Percentiles rank a stretch among this genome's conserved stretches.
Evolutionary conservation across 1,140 invertebrate genomes (phyloP).

Genomic region (Drosophila arawakana): DNA sequence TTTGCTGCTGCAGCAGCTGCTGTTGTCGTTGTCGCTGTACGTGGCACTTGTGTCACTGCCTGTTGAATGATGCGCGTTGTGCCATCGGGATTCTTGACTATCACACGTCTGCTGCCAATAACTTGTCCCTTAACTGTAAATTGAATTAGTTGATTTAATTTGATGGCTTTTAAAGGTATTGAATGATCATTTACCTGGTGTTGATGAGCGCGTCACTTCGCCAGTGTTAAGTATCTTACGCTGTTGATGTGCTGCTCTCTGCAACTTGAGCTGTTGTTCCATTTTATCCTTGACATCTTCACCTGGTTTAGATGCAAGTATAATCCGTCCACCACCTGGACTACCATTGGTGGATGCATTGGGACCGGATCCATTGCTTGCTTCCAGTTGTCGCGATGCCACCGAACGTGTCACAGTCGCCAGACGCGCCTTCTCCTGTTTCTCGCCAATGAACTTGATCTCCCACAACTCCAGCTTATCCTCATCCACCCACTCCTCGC

Average conservation of each 20-base stretch:
- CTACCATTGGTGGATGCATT: constrained; percentile 36
- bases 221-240: constrained; percentile 85
- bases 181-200: constrained; percentile 51
- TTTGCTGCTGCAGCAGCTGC: constrained; percentile 60
- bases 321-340: constrained; percentile 63
- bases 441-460: constrained; percentile 97
- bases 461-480: constrained; percentile 98
- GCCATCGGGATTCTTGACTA: constrained; percentile 92
- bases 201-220: constrained; percentile 51
- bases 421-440: constrained; percentile 88
- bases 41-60: constrained; percentile 73
- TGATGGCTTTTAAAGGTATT: not conserved
- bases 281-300: constrained; percentile 96
- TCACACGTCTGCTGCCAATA: constrained; percentile 86
- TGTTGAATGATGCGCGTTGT: constrained; percentile 90
- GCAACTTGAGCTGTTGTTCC: constrained; percentile 94
- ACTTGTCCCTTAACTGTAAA: constrained; percentile 72
- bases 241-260: constrained; percentile 94
- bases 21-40: constrained; percentile 40
- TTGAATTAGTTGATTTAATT: not conserved
- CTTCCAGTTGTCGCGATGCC: constrained; percentile 77
- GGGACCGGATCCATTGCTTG: constrained; percentile 28
- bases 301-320: constrained; percentile 51
- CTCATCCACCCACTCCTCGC: constrained; percentile 98
- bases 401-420: constrained; percentile 89